Conservation (phyloP, 2,113 vertebrate species). For the Catharus minimus region DNA sequence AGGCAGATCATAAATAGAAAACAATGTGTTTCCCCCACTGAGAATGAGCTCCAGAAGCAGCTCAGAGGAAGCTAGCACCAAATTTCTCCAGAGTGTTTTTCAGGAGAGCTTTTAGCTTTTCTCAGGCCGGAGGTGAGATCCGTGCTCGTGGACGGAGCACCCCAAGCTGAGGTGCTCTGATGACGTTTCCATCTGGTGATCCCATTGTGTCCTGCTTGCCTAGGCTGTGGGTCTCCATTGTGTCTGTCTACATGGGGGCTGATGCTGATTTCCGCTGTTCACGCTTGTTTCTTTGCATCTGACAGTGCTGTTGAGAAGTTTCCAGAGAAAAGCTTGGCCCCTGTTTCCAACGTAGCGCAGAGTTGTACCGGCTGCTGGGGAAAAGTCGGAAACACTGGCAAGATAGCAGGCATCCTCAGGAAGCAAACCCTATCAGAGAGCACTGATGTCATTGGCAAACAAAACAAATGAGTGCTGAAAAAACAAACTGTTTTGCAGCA, state of each 20-base stretch:
- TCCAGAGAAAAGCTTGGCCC: slow-evolving; percentile 47
- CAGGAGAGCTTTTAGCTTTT: background rate
- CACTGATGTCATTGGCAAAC: slow-evolving; percentile 65
- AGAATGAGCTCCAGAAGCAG: background rate
- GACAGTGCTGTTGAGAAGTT: slow-evolving; percentile 9
- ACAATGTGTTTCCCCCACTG: background rate
- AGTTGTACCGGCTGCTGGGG: slow-evolving; percentile 33
- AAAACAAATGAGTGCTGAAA: slow-evolving; percentile 61
- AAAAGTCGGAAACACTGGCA: slow-evolving; percentile 66
- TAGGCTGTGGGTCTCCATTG: background rate
- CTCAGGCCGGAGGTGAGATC: background rate
- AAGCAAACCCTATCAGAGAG: slow-evolving; percentile 58
- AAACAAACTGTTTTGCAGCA: slow-evolving; percentile 41
- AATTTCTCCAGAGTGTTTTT: background rate
- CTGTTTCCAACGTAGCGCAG: background rate
- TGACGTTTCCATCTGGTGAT: background rate
- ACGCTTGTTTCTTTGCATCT: background rate
- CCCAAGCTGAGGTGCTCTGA: background rate
- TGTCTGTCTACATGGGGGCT: background rate
- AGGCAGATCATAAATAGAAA: background rate
- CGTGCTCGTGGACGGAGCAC: background rate
- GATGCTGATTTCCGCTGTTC: background rate
- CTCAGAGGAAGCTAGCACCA: background rate
- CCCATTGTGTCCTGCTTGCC: background rate
- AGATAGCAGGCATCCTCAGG: slow-evolving; percentile 71